These are phyloP conservation scores for Bemisia tabaci DNA, from an alignment of 1,140 invertebrate genomes.

Conservation along the genomic window DNA sequence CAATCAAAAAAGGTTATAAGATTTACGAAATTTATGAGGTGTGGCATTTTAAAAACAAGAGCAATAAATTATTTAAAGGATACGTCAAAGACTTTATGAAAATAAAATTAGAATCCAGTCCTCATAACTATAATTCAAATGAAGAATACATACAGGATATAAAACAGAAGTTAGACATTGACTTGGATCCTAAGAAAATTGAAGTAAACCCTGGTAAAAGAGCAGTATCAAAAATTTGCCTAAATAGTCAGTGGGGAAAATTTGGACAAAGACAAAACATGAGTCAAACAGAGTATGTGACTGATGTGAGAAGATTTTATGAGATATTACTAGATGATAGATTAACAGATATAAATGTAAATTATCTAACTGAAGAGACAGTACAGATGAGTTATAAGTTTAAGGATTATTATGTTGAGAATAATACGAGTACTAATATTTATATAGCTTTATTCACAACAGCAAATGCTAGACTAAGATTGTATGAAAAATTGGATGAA, in stretches of 20 bases:
- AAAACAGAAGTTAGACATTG: conserved; percentile 21
- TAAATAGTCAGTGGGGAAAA: conserved; percentile 29
- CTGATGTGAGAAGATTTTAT: conserved; percentile 19
- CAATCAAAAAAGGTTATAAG: conserved; percentile 2
- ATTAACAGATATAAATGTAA: conserved; percentile 14
- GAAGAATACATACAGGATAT: conserved; percentile 7
- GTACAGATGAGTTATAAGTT: conserved; percentile 20
- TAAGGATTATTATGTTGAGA: conserved; percentile 14
- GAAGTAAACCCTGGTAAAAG: conserved; percentile 26
- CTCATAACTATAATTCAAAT: conserved; percentile 8
- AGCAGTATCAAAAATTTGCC: conserved; percentile 24
- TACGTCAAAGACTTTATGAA: conserved; percentile 7
- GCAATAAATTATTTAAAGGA: conserved; percentile 5
- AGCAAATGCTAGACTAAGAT: conserved; percentile 28
- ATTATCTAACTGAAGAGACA: conserved; percentile 21
- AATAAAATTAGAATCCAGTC: conserved; percentile 6
- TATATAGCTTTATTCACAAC: conserved; percentile 29
- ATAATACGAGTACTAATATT: conserved; percentile 23
- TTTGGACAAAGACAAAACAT: conserved; percentile 24
- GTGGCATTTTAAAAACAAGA: conserved; percentile 6
- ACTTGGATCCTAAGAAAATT: conserved; percentile 26
- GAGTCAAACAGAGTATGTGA: conserved; percentile 23
- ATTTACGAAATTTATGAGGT: conserved; percentile 8
- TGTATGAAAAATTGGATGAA: conserved; percentile 27
- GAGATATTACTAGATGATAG: conserved; percentile 22